These are phyloP conservation scores for Aplodontia rufa DNA, from an alignment of 2,113 vertebrate species.

Conservation along the genomic window DNA sequence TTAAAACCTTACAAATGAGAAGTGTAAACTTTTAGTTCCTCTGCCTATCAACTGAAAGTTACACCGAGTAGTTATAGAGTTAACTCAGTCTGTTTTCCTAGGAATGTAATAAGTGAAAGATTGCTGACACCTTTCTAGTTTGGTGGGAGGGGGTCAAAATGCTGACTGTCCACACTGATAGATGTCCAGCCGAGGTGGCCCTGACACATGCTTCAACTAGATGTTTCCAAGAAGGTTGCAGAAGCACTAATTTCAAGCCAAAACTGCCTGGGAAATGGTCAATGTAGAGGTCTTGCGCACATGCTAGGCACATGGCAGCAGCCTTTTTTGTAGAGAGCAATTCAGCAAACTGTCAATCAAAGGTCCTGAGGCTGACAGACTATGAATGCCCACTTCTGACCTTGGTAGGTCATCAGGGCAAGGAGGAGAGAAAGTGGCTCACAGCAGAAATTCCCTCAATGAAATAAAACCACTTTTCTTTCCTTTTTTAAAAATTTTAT, in stretches of 20 bases:
- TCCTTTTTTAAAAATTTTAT: too few species aligned
- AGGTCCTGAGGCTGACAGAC: neutral
- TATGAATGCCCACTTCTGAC: neutral
- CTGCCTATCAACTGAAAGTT: neutral
- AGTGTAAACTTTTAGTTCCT: neutral
- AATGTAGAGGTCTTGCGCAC: neutral
- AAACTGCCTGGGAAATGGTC: neutral
- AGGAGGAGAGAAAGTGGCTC: neutral
- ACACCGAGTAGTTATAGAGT: neutral
- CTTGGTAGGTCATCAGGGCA: conserved; percentile 48
- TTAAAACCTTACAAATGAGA: neutral
- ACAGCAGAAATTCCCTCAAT: neutral
- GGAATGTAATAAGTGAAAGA: conserved; percentile 3
- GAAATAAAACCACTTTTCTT: neutral
- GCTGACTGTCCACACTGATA: conserved; percentile 38
- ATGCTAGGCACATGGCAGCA: neutral
- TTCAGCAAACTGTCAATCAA: conserved; percentile 67
- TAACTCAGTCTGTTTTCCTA: neutral
- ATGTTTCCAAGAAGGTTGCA: neutral
- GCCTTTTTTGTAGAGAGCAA: neutral
- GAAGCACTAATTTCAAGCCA: conserved; percentile 41
- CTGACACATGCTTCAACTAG: neutral
- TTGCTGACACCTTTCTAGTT: conserved; percentile 39
- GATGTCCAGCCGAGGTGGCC: conserved; percentile 13
- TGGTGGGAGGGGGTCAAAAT: conserved; percentile 18